A percentile compares a stretch with the other conserved stretches of the same genome.
These are phyloP conservation scores for Hemiprocne comata DNA, from an alignment of 2,113 vertebrate genomes.

Conservation along the genomic window DNA sequence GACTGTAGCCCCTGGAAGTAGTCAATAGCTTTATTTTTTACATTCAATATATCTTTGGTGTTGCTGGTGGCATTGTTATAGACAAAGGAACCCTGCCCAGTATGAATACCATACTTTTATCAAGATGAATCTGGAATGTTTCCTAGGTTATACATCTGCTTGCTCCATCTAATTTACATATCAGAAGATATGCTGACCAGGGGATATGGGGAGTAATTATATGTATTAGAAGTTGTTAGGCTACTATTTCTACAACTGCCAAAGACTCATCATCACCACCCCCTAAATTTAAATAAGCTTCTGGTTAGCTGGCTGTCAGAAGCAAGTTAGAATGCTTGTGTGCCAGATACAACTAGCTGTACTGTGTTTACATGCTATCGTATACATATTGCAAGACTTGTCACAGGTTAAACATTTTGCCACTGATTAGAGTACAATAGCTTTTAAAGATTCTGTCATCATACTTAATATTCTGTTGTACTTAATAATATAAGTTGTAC, in stretches of 20 bases:
- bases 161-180: conserved; percentile 71
- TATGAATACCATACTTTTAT: conserved; percentile 70
- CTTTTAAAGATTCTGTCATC: neutral
- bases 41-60: conserved; percentile 35
- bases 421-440: neutral
- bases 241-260: conserved; percentile 72
- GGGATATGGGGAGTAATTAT: conserved; percentile 71
- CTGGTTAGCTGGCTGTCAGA: conserved; percentile 66
- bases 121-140: conserved; percentile 71
- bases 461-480: no score
- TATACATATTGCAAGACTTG: conserved; percentile 27
- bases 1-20: conserved; percentile 26
- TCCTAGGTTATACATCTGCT: conserved; percentile 75
- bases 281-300: conserved; percentile 70
- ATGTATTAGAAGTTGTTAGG: conserved; percentile 73
- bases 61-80: conserved; percentile 37
- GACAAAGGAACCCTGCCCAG: conserved; percentile 55
- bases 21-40: conserved; percentile 61
- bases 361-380: neutral
- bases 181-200: conserved; percentile 74
- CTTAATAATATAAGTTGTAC: neutral
- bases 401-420: conserved; percentile 33
- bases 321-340: conserved; percentile 37
- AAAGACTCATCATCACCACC: conserved; percentile 67
- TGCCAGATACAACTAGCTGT: conserved; percentile 48